Conservation (phyloP, 2,888 invertebrate genomes). For the Crossocerus cetratus region DNA sequence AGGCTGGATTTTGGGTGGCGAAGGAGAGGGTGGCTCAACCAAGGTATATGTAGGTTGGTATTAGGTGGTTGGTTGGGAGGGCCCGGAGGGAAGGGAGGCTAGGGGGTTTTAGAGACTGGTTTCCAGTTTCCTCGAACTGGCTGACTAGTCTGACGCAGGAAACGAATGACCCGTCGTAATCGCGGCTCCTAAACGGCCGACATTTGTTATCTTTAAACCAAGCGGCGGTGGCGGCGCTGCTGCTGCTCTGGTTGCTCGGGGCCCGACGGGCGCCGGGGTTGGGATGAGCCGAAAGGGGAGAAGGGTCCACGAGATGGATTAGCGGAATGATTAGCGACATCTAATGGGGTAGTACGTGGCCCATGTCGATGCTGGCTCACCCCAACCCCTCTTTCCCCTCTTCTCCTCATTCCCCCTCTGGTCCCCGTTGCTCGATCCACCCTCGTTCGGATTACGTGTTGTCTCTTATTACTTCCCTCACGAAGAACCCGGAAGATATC, state of each 20-base stretch:
- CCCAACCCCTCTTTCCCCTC: slow-evolving; percentile 6
- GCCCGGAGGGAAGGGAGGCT: slow-evolving; percentile 1
- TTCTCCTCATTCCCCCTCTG: slow-evolving; percentile 4
- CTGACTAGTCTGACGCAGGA: slow-evolving; percentile 38
- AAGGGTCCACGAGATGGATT: slow-evolving; percentile 50
- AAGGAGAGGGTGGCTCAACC: slow-evolving; percentile 6
- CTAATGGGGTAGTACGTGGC: slow-evolving; percentile 52
- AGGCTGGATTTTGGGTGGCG: slow-evolving; percentile 21
- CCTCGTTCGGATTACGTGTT: background rate
- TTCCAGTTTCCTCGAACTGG: slow-evolving; percentile 32
- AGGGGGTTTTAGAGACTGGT: slow-evolving; percentile 24
- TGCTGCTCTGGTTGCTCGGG: slow-evolving; percentile 23
- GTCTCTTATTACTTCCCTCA: slow-evolving; percentile 7
- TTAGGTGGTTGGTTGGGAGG: background rate
- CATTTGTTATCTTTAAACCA: slow-evolving; percentile 72
- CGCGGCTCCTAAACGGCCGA: slow-evolving; percentile 61
- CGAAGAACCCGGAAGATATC: slow-evolving; percentile 5
- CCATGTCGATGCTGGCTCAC: slow-evolving; percentile 19
- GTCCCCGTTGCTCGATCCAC: background rate
- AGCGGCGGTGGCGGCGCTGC: slow-evolving; percentile 5
- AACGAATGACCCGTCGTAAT: slow-evolving; percentile 66
- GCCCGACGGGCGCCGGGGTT: slow-evolving; percentile 3
- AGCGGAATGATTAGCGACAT: slow-evolving; percentile 64
- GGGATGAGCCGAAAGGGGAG: slow-evolving; percentile 33
- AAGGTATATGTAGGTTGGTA: too few relatives aligned